These are phyloP conservation scores for Agrotis puta DNA, from an alignment of 2,888 invertebrate genomes.

Conservation along the genomic window DNA sequence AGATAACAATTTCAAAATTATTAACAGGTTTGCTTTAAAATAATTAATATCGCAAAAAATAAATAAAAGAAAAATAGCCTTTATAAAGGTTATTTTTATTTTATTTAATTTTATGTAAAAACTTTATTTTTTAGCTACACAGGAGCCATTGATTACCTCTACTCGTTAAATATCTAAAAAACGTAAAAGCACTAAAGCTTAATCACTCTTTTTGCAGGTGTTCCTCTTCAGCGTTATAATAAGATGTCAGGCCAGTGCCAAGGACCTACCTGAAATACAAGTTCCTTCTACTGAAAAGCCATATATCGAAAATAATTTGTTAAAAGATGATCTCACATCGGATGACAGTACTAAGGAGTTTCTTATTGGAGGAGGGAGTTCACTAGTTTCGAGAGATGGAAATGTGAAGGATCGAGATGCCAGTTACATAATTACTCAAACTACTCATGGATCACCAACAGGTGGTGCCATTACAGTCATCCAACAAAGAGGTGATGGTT, in stretches of 20 bases:
- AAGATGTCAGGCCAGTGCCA: slow-evolving; percentile 27
- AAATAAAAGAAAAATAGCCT: no score
- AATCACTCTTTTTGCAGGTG: slow-evolving; percentile 34
- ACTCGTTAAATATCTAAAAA: neutral
- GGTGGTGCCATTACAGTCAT: slow-evolving; percentile 12
- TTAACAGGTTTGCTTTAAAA: no score
- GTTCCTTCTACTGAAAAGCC: no score
- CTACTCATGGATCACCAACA: slow-evolving; percentile 10
- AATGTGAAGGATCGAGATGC: neutral
- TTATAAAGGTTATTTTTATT: no score
- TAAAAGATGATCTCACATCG: no score
- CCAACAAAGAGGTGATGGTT: slow-evolving; percentile 11
- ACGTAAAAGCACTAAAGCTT: neutral
- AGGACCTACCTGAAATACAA: no score
- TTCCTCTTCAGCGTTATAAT: slow-evolving; percentile 39
- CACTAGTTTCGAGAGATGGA: slow-evolving; percentile 9
- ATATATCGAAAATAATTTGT: no score
- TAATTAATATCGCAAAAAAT: no score
- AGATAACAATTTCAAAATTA: no score
- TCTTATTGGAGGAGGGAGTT: slow-evolving; percentile 15
- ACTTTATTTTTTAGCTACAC: no score
- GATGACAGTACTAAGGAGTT: neutral
- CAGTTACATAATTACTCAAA: slow-evolving; percentile 11
- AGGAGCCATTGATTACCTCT: neutral
- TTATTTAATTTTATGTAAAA: no score